These are phyloP conservation scores for Sericinus montela DNA, from an alignment of 2,888 invertebrate genomes.

Conservation along the genomic window DNA sequence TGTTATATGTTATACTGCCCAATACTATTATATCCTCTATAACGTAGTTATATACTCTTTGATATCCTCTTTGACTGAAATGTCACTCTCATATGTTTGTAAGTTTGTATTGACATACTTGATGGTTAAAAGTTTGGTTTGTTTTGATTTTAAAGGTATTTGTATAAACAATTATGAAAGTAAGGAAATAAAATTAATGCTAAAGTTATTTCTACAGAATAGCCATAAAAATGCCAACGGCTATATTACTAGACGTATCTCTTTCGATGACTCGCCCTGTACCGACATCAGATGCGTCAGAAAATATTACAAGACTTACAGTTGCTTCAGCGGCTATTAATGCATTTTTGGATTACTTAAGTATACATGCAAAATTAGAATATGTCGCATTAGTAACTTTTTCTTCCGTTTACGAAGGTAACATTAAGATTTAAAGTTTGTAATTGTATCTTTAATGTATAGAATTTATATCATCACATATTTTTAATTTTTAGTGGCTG, in stretches of 20 bases:
- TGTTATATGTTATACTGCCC: too few relatives aligned
- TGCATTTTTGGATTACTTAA: slow-evolving; percentile 64
- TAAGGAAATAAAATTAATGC: background rate
- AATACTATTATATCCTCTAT: too few relatives aligned
- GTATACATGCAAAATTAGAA: slow-evolving; percentile 61
- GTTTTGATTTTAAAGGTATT: too few relatives aligned
- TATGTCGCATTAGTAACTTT: slow-evolving; percentile 65
- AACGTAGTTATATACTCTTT: too few relatives aligned
- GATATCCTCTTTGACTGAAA: too few relatives aligned
- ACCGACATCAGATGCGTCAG: slow-evolving; percentile 52
- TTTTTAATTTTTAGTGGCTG: slow-evolving; percentile 75
- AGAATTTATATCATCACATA: background rate
- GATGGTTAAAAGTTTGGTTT: too few relatives aligned
- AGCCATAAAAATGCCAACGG: slow-evolving; percentile 56
- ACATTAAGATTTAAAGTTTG: background rate
- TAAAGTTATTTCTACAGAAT: background rate
- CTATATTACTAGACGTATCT: slow-evolving; percentile 63
- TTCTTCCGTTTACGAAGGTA: slow-evolving; percentile 67
- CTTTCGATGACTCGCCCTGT: slow-evolving; percentile 70
- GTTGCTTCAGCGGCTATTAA: slow-evolving; percentile 61
- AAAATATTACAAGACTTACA: slow-evolving; percentile 57
- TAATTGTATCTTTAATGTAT: background rate
- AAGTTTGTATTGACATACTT: too few relatives aligned
- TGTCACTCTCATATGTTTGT: too few relatives aligned
- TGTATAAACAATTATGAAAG: too few relatives aligned